Base-by-base conservation (phyloP, 2,888 invertebrate species). In the Argyra leucocephala region DNA sequence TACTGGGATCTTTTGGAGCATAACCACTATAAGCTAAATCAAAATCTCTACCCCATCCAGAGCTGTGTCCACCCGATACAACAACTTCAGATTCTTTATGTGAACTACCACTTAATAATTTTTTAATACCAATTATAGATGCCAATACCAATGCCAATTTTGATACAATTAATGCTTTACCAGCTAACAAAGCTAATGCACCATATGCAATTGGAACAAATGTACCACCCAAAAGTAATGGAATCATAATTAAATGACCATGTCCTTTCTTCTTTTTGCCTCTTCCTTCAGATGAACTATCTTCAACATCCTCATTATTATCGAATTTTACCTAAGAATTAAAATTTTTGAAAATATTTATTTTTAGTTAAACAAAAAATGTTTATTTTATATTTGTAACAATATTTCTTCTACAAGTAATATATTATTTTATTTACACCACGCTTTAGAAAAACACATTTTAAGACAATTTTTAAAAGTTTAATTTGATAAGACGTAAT, bases 111-210 rank as follows among this genome's bases (percentile, higher is more conserved):
- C 88, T 86, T 61, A 91, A 81, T 36, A 93, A 83, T 74, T 92
- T 92, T 83, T 91, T 92, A 77, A 93, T 81, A 3, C 91, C 92
- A 71, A 92, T 90, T 72, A 92, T 91, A 70, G 88, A 89, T 67
- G 92, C 91, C 63, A 92, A 80, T 0, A 91, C 90, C 64, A 92
- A 78, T 0, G 92, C 92, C 71, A 92, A 79, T 75, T 92, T 92
- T 69, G 91, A 90, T 62, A 92, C 89, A 71, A 92, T 91, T 69
- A 92, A 79, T 59, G 92, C 92, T 78, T 93, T 93, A 71, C 92
- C 92, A 60, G 92, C 91, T 65, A 92, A 77, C 63, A 93, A 83
- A 22, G 91, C 91, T 26, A 93, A 78, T 10, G 90, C 91, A 66
- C 91, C 92, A 67, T 91, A 86, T 3, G 91, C 91, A 64, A 93